Base-by-base conservation (phyloP, 2,797 vertebrate species). In the Sternarchorhynchus goeldii region DNA sequence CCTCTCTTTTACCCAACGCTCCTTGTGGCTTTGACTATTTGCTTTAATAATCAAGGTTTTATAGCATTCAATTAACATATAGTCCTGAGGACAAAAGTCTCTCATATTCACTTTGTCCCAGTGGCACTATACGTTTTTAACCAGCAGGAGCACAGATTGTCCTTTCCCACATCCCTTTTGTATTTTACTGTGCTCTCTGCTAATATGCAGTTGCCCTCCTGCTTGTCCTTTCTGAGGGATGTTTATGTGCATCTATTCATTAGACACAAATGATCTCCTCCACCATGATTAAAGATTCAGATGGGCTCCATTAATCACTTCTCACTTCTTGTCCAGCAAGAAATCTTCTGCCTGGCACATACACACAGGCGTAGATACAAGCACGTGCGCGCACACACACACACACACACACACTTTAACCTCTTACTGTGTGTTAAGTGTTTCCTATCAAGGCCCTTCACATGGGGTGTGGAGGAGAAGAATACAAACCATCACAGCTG, bases 291-390 rank as follows among this genome's bases (percentile, higher is more conserved):
- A 79, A 81, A 84, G 70, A 70, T 80, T 75, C 56, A 74, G 36
- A 76, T 39, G 78, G 75, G 69, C 60, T 67, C 80, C 80, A 84
- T 84, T 84, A 80, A 82, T 84, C 78, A 80, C 70, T 58, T 70
- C 29, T 60, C 66, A 55, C 29, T 60, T 71, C 39, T 58, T 32
- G 78, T 75, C 78, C 41, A 66, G 45, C 36, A 41, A 20, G 25
- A 72, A 25, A 75, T 4, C 39, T 12, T 34, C 16, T 79, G 57
- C 20, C 64, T 73, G 41, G 21, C 57, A 25, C 57, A 81, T 36
- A 55, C 77, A 63, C 4, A 12, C 5, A 41, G 6, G 39, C 10
- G 39, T 55, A 62, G 12, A 68, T 57, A 56, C 25, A 64, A 36
- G 53, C 66, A 21, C n/a, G 7, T 63, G 25, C 20, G n/a, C 17